Percentiles rank a stretch among this genome's conserved stretches.
phyloP scores from a whole-genome alignment of 2,113 vertebrate genomes.

The Riparia riparia region DNA sequence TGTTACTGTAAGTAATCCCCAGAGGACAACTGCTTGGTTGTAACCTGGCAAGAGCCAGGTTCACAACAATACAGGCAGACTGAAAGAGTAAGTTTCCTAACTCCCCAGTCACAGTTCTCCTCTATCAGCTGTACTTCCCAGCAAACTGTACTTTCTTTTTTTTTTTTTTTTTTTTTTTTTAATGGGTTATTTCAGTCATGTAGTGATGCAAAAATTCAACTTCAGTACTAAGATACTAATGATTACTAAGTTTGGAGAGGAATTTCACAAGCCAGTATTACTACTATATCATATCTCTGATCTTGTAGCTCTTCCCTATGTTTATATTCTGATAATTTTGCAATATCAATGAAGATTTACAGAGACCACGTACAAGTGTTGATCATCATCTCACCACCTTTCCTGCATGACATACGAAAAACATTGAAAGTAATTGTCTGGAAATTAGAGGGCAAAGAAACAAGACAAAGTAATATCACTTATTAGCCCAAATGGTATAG shows the following conservation, averaged over 20 bases:
- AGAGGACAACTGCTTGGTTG: neutral
- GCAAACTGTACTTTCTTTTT: neutral
- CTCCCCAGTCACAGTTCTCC: neutral
- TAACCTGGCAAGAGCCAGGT: neutral
- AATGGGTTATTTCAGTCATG: neutral
- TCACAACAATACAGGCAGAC: neutral
- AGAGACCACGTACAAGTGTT: neutral
- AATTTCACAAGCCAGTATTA: neutral
- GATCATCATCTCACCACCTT: neutral
- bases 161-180: no score
- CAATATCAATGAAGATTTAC: neutral
- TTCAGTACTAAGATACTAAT: neutral
- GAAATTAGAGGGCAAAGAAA: neutral
- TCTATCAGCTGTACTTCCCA: rapidly evolving
- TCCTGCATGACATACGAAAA: neutral
- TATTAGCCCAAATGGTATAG: neutral
- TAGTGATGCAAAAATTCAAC: neutral
- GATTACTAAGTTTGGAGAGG: neutral
- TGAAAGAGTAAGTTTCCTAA: neutral
- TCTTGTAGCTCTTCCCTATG: neutral
- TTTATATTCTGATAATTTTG: neutral
- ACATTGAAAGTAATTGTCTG: neutral
- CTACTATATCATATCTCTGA: neutral
- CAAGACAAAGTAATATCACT: neutral
- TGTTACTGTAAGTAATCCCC: neutral